These are phyloP conservation scores for Pelecanoides urinatrix DNA, from an alignment of 2,113 vertebrate species.

Conservation along the genomic window DNA sequence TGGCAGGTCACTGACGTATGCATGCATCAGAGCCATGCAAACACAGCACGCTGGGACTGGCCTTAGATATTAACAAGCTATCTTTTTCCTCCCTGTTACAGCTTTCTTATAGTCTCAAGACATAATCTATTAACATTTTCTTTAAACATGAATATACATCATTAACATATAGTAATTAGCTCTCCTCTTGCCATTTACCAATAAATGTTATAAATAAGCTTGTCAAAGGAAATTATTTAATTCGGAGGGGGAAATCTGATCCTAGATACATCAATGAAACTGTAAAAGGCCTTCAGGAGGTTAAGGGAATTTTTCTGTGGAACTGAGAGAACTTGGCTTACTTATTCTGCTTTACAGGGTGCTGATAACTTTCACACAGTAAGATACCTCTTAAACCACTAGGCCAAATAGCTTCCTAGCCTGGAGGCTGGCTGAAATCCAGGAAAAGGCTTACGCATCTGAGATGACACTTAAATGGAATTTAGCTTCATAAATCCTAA, in stretches of 20 bases:
- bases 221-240: not conserved
- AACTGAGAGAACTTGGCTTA: not conserved
- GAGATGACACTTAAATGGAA: not conserved
- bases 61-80: not conserved
- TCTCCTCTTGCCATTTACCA: not conserved
- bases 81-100: fast-evolving
- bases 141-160: not conserved
- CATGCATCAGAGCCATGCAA: not conserved
- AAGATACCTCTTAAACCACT: not conserved
- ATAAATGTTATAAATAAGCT: not conserved
- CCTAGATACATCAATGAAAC: not conserved
- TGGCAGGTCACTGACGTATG: not conserved
- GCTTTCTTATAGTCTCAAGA: not conserved
- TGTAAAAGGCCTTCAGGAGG: not conserved
- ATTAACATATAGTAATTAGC: not conserved
- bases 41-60: not conserved
- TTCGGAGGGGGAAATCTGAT: fast-evolving
- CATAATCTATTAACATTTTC: not conserved
- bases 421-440: not conserved
- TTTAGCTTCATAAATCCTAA: not conserved
- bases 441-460: not conserved
- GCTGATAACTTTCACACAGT: not conserved
- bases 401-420: not conserved
- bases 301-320: not conserved
- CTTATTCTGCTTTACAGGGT: not conserved